phyloP scores from a whole-genome alignment of 2,797 vertebrate genomes.

The Rhinophrynus dorsalis region DNA sequence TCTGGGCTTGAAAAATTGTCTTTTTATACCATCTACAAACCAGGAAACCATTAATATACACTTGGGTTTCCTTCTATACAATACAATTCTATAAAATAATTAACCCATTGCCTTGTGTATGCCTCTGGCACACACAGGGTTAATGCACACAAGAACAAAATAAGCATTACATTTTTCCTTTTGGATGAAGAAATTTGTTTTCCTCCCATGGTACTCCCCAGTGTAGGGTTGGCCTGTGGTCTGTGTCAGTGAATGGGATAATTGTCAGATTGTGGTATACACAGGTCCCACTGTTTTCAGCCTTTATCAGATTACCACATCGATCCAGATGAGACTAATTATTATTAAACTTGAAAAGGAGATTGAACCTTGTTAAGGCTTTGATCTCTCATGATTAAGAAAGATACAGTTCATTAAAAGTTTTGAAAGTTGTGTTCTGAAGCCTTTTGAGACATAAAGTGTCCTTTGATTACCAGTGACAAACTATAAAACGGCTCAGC shows the following conservation, averaged over 20 bases:
- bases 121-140: too few species aligned
- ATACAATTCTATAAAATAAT: too few species aligned
- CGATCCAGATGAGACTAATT: slow-evolving; percentile 38
- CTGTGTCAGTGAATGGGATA: slow-evolving; percentile 34
- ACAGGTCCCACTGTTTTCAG: slow-evolving; percentile 25
- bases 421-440: slow-evolving; percentile 20
- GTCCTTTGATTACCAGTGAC: slow-evolving; percentile 27
- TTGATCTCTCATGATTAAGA: slow-evolving; percentile 39
- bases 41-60: too few species aligned
- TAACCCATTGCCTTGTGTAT: too few species aligned
- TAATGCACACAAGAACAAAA: too few species aligned
- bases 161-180: too few species aligned
- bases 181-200: too few species aligned
- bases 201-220: neutral
- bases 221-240: slow-evolving; percentile 1
- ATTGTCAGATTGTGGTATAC: slow-evolving; percentile 21
- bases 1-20: too few species aligned
- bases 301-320: slow-evolving; percentile 33
- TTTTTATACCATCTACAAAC: too few species aligned
- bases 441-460: slow-evolving; percentile 7
- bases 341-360: slow-evolving; percentile 48
- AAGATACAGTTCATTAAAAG: slow-evolving; percentile 45
- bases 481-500: neutral
- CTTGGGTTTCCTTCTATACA: too few species aligned
- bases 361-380: slow-evolving; percentile 36